Evolutionary conservation across 2,113 vertebrate species (phyloP).

Genomic region (Perca fluviatilis): DNA sequence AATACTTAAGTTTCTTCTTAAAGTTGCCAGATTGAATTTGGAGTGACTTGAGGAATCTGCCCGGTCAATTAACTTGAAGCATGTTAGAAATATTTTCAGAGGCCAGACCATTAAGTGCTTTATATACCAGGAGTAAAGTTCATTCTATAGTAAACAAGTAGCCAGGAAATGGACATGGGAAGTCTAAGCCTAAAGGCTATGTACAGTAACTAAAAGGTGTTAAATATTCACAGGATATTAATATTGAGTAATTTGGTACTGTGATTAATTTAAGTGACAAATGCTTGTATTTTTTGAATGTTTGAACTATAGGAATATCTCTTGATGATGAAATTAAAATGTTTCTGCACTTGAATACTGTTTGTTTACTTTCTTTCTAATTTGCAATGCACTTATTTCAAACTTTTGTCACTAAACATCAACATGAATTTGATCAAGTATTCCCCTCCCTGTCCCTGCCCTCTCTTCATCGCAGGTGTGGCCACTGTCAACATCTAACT

Average conservation of each 20-base stretch:
- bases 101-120: neutral
- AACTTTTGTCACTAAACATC: no score
- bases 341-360: neutral
- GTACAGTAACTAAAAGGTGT: neutral
- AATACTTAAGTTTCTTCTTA: neutral
- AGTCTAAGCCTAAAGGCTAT: neutral
- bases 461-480: constrained; percentile 88
- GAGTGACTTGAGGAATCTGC: neutral
- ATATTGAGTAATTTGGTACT: neutral
- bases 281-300: neutral
- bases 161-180: neutral
- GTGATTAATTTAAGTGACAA: neutral
- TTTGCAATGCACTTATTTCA: neutral
- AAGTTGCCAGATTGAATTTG: no score
- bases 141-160: neutral
- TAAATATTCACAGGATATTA: neutral
- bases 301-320: neutral
- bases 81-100: neutral
- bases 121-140: neutral
- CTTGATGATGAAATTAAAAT: neutral
- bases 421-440: neutral
- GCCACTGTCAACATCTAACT: constrained; percentile 91
- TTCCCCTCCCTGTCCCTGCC: no score
- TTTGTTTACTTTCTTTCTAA: neutral
- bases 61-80: no score